Conservation (phyloP, 2,113 vertebrate genomes). For the Phalacrocorax aristotelis region DNA sequence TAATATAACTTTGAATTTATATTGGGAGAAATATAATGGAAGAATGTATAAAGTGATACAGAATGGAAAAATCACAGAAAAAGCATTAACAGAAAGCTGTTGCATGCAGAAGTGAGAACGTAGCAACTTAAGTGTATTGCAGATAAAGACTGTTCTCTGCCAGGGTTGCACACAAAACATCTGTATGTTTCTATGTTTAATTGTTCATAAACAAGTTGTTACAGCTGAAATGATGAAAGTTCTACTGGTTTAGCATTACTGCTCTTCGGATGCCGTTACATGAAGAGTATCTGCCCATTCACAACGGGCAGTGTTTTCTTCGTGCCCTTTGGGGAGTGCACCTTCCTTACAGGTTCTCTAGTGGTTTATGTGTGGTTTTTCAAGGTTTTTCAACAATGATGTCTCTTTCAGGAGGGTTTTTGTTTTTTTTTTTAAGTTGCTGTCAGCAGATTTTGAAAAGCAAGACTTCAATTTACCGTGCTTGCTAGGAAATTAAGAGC, state of each 20-base stretch:
- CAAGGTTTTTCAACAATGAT: background rate
- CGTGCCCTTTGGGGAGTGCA: background rate
- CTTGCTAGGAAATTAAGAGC: background rate
- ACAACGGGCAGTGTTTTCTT: accelerated
- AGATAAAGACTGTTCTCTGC: background rate
- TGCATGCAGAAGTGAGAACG: background rate
- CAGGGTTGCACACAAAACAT: background rate
- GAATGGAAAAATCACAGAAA: background rate
- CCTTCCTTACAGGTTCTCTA: background rate
- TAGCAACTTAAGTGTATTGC: background rate
- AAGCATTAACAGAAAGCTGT: background rate
- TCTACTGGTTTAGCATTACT: background rate
- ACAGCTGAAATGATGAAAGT: background rate
- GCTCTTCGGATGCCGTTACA: background rate
- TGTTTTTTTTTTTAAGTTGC: background rate
- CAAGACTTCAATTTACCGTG: conserved; percentile 14
- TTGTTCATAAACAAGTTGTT: background rate
- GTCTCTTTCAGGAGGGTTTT: background rate
- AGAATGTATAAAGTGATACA: background rate
- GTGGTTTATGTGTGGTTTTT: background rate
- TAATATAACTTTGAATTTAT: background rate
- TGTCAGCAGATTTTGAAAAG: conserved; percentile 6
- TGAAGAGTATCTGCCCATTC: background rate
- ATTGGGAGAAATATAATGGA: background rate
- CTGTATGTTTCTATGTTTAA: background rate